A percentile compares a stretch with the other conserved stretches of the same genome.
phyloP scores from a whole-genome alignment of 2,888 invertebrate genomes.

The Fabriciana adippe region DNA sequence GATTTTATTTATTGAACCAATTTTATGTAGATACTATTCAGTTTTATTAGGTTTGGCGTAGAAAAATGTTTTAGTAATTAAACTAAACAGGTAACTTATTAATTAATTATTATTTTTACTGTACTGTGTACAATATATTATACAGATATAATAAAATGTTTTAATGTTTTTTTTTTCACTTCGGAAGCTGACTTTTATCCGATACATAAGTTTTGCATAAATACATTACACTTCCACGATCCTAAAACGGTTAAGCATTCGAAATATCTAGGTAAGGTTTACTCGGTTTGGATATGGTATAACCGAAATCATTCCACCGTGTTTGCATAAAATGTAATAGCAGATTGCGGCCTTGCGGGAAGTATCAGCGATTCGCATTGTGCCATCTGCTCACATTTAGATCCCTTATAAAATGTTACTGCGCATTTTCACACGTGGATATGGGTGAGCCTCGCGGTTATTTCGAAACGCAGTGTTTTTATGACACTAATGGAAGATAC shows the following conservation, averaged over 20 bases:
- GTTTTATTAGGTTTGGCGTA: too few relatives aligned
- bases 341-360: constrained; percentile 73
- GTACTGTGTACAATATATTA: too few relatives aligned
- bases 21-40: too few relatives aligned
- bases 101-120: too few relatives aligned
- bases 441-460: constrained; percentile 67
- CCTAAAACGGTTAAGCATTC: constrained; percentile 21
- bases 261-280: constrained; percentile 28
- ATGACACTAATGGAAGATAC: constrained; percentile 77
- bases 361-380: constrained; percentile 71
- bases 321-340: constrained; percentile 80
- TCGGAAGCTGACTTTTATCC: too few relatives aligned
- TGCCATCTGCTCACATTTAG: constrained; percentile 80
- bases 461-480: constrained; percentile 75
- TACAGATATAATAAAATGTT: too few relatives aligned
- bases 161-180: too few relatives aligned
- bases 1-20: too few relatives aligned
- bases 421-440: constrained; percentile 79
- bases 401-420: constrained; percentile 81
- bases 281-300: constrained; percentile 53
- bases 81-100: too few relatives aligned
- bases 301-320: constrained; percentile 68
- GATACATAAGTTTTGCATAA: constrained; percentile 4
- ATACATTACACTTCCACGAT: not conserved
- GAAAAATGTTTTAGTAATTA: too few relatives aligned